Conservation (phyloP, 2,888 invertebrate species). For the Rhabditophanes sp. region DNA sequence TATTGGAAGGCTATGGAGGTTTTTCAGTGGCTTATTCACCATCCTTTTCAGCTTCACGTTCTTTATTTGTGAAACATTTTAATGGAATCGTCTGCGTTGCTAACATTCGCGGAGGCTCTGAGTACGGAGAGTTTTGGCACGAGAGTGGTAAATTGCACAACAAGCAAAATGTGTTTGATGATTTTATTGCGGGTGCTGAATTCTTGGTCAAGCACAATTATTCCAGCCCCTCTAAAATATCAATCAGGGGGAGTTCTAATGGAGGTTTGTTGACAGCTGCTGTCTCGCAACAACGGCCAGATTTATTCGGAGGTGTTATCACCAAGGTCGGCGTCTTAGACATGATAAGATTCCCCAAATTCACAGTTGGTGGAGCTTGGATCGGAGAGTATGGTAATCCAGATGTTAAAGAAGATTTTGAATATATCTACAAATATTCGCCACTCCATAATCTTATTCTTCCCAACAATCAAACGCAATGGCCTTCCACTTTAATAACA, state of each 20-base stretch:
- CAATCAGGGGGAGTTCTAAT: no score
- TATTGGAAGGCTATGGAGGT: slow-evolving; percentile 63
- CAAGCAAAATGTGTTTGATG: slow-evolving; percentile 91
- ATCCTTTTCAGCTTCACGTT: slow-evolving; percentile 68
- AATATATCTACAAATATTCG: background rate
- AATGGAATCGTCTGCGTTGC: slow-evolving; percentile 74
- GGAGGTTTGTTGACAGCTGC: no score
- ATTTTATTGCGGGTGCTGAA: slow-evolving; percentile 78
- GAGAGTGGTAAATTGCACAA: slow-evolving; percentile 72
- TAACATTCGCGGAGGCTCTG: slow-evolving; percentile 86
- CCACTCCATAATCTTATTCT: slow-evolving; percentile 3
- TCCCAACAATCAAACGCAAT: slow-evolving; percentile 2
- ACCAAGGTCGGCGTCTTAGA: no score
- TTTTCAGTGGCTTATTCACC: slow-evolving; percentile 73
- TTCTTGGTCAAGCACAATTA: slow-evolving; percentile 65
- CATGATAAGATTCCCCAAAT: no score
- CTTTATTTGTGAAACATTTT: slow-evolving; percentile 74
- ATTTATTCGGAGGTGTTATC: no score
- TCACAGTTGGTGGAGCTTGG: slow-evolving; percentile 4
- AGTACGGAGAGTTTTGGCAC: slow-evolving; percentile 89
- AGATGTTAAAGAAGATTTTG: slow-evolving; percentile 1
- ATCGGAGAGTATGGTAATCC: slow-evolving; percentile 4
- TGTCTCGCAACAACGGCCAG: no score
- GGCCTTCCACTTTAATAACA: slow-evolving; percentile 2
- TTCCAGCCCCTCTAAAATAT: no score